Conservation (phyloP, 2,888 invertebrate species). For the Mechanitis messenoides region DNA sequence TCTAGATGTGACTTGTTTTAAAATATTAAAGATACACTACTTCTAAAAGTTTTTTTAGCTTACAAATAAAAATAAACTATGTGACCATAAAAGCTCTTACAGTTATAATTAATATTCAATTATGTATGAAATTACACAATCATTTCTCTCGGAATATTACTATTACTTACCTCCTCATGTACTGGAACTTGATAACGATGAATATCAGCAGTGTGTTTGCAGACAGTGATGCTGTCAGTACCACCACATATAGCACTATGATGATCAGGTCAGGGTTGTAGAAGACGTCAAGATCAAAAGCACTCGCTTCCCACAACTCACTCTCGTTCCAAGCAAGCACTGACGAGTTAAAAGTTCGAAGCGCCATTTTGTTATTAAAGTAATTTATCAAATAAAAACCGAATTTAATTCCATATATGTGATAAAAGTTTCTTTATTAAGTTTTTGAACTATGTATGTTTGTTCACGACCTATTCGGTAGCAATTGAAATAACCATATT, state of each 20-base stretch:
- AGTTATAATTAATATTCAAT: not conserved
- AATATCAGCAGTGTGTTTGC: conserved; percentile 82
- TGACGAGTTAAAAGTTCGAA: conserved; percentile 36
- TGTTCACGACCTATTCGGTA: too few species aligned
- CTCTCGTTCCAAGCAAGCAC: conserved; percentile 42
- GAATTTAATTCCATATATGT: too few species aligned
- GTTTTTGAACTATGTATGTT: too few species aligned
- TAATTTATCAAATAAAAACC: too few species aligned
- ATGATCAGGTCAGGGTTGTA: conserved; percentile 69
- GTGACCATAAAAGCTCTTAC: not conserved
- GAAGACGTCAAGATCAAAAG: conserved; percentile 59
- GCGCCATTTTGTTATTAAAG: conserved; percentile 31
- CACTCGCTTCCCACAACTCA: conserved; percentile 41
- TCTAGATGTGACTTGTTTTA: too few species aligned
- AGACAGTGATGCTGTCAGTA: conserved; percentile 79
- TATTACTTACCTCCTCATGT: conserved; percentile 81
- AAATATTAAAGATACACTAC: too few species aligned
- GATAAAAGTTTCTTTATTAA: too few species aligned
- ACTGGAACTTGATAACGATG: conserved; percentile 83
- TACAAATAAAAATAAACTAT: too few species aligned
- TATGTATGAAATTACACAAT: not conserved
- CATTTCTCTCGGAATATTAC: not conserved
- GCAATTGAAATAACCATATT: not conserved
- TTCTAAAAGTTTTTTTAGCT: too few species aligned
- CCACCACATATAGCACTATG: conserved; percentile 79